These are phyloP conservation scores for Eupithecia centaureata DNA, from an alignment of 2,888 invertebrate species.

Conservation along the genomic window DNA sequence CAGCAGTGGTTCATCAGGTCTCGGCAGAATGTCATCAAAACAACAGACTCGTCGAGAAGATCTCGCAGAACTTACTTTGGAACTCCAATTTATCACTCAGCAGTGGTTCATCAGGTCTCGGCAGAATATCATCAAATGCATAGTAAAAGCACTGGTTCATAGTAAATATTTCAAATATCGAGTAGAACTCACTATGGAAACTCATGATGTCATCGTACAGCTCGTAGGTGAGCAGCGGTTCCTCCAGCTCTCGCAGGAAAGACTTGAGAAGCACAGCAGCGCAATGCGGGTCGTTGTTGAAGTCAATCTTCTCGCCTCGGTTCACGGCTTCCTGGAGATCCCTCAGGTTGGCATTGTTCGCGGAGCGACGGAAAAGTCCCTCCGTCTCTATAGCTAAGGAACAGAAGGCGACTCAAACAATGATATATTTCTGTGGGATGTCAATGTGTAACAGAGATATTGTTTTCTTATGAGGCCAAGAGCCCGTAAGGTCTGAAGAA, in stretches of 20 bases:
- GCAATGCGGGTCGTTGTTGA: constrained; percentile 93
- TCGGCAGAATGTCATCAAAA: background rate
- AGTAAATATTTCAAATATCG: too few relatives aligned
- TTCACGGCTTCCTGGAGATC: constrained; percentile 94
- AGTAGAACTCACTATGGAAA: constrained; percentile 89
- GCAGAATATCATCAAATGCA: background rate
- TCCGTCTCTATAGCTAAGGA: constrained; percentile 94
- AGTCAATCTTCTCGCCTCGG: constrained; percentile 91
- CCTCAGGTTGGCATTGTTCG: constrained; percentile 92
- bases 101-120: background rate
- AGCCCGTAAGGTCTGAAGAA: background rate
- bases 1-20: too few relatives aligned
- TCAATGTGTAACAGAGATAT: background rate
- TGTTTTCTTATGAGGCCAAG: background rate
- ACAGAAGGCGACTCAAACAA: background rate
- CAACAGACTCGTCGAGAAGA: too few relatives aligned
- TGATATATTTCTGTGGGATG: too few relatives aligned
- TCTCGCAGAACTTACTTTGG: background rate
- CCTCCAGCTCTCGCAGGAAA: constrained; percentile 95
- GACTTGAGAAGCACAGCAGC: constrained; percentile 98
- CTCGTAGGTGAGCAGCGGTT: constrained; percentile 96
- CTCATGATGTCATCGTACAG: constrained; percentile 96
- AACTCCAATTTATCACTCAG: too few relatives aligned
- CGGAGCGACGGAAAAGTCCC: constrained; percentile 97
- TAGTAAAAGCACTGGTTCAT: too few relatives aligned